These are phyloP conservation scores for Herpailurus yagouaroundi DNA, from an alignment of 2,113 vertebrate species.

Conservation along the genomic window DNA sequence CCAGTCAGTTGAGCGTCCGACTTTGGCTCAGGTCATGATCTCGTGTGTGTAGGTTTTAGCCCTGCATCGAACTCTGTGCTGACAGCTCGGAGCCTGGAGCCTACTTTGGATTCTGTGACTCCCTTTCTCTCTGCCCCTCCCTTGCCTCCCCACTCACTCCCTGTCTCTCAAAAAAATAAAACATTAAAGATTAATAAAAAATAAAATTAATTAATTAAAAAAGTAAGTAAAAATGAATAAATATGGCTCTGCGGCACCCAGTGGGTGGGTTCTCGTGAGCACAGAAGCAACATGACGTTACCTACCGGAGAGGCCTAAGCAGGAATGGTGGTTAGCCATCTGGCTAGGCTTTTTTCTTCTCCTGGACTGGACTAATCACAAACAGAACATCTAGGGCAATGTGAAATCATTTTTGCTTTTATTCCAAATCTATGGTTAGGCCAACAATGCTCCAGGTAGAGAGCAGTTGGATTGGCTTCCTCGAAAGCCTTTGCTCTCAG, in stretches of 20 bases:
- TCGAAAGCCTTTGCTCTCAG: neutral
- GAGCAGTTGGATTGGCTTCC: neutral
- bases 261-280: neutral
- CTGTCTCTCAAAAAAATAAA: too few relatives aligned
- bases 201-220: too few relatives aligned
- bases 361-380: neutral
- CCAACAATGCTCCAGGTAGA: neutral
- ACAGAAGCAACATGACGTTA: neutral
- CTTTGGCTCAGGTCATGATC: too few relatives aligned
- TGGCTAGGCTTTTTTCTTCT: neutral
- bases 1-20: too few relatives aligned
- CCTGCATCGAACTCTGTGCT: too few relatives aligned
- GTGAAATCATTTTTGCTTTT: neutral
- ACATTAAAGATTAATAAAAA: too few relatives aligned
- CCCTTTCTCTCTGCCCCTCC: too few relatives aligned
- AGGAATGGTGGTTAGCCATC: neutral
- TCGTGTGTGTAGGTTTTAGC: too few relatives aligned
- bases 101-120: too few relatives aligned
- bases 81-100: too few relatives aligned
- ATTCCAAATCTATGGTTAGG: neutral
- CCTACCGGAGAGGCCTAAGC: neutral
- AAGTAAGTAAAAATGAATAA: too few relatives aligned
- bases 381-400: neutral
- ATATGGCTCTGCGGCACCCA: accelerated
- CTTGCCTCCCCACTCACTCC: too few relatives aligned